Evolutionary conservation across 2,113 vertebrate species (phyloP).

Genomic region (Heteronetta atricapilla): DNA sequence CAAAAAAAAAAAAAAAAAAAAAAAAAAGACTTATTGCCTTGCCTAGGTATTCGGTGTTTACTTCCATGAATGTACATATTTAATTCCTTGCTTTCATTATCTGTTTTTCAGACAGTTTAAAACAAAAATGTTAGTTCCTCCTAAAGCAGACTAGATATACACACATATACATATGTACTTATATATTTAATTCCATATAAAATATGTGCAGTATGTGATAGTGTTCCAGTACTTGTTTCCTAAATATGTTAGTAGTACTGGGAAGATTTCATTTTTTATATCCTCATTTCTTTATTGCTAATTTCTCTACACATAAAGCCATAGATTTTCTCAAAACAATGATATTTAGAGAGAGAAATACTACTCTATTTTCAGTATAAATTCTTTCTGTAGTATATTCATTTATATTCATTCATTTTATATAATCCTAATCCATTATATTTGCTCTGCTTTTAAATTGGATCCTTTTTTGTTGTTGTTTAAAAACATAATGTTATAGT

Average conservation of each 20-base stretch:
- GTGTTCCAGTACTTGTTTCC: background rate
- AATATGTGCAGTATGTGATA: background rate
- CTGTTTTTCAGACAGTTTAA: background rate
- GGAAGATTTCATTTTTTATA: background rate
- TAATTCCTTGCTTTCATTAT: background rate
- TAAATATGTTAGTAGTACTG: background rate
- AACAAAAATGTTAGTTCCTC: background rate
- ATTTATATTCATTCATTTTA: background rate
- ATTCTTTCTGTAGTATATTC: background rate
- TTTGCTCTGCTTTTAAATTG: background rate
- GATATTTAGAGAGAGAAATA: background rate
- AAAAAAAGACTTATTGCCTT: background rate
- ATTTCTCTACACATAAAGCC: background rate
- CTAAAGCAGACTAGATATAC: background rate
- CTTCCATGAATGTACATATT: background rate
- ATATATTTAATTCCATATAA: background rate
- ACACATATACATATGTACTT: background rate
- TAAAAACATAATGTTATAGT: background rate
- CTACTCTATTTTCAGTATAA: background rate
- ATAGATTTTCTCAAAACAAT: background rate
- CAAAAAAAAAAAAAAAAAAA: background rate
- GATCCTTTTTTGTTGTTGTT: background rate
- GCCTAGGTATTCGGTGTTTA: background rate
- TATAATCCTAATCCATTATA: background rate
- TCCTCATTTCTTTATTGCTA: background rate